Conservation (phyloP, 1,140 invertebrate species). For the Acromyrmex charruanus region DNA sequence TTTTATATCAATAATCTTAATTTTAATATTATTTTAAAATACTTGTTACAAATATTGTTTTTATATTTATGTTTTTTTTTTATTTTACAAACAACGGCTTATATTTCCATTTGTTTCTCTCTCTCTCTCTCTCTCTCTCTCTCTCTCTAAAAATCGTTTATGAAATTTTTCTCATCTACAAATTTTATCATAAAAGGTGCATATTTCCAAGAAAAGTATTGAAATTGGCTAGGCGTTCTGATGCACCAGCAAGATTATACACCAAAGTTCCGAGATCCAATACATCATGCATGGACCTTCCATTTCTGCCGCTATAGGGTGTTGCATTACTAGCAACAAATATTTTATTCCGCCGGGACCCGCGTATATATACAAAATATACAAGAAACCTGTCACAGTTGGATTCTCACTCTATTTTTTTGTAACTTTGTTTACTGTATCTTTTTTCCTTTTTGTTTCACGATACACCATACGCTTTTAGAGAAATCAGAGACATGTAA, state of each 20-base stretch:
- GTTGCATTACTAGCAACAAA: conserved; percentile 35
- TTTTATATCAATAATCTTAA: not conserved
- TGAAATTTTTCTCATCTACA: conserved; percentile 3
- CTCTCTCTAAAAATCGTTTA: not conserved
- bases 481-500: not conserved
- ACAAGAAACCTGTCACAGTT: not conserved
- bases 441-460: conserved; percentile 14
- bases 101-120: not conserved
- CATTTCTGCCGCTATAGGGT: conserved; percentile 20
- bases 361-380: not conserved
- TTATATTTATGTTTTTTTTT: not conserved
- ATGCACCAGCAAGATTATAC: conserved; percentile 50
- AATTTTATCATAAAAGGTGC: conserved; percentile 12
- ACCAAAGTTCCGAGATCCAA: conserved; percentile 33
- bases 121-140: not conserved
- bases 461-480: not conserved
- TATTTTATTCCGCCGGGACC: conserved; percentile 22
- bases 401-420: conserved; percentile 17
- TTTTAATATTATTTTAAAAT: conserved; percentile 9
- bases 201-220: conserved; percentile 14
- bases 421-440: conserved; percentile 6
- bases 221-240: conserved; percentile 34
- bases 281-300: conserved; percentile 46
- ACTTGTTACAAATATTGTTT: not conserved
- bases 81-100: not conserved